phyloP scores from a whole-genome alignment of 2,797 vertebrate species.

The Onychomys leucogaster region DNA sequence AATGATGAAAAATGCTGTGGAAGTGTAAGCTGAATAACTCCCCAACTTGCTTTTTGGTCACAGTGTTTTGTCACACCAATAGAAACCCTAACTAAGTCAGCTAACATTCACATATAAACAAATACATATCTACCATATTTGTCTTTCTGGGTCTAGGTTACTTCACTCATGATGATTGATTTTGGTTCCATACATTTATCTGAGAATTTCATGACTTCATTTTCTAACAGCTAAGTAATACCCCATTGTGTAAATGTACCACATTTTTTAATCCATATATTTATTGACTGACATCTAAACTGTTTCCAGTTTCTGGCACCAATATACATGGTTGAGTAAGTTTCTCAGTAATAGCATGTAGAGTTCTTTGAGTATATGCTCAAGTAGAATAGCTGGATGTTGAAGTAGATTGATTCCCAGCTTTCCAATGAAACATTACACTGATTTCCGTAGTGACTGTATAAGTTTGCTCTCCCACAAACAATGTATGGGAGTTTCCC shows the following conservation, averaged over 20 bases:
- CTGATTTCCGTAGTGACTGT: background rate
- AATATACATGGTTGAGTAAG: background rate
- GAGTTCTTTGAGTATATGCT: background rate
- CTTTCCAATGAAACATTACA: background rate
- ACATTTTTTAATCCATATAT: background rate
- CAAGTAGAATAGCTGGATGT: background rate
- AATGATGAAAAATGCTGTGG: background rate
- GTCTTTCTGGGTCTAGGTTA: background rate
- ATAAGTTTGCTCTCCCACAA: background rate
- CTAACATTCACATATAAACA: background rate
- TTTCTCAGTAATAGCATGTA: background rate
- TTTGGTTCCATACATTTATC: background rate
- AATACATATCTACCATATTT: background rate
- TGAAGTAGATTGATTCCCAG: background rate
- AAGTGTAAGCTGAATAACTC: background rate
- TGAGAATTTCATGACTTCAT: background rate
- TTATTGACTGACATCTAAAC: background rate
- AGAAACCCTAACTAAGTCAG: background rate
- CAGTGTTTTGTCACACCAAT: background rate
- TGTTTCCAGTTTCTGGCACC: too few species aligned
- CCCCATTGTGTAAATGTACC: background rate
- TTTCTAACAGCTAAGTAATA: background rate
- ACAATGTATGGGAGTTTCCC: background rate
- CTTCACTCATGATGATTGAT: background rate
- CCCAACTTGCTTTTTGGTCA: background rate